phyloP scores from a whole-genome alignment of 1,140 invertebrate species.

The Caenorhabditis latens region DNA sequence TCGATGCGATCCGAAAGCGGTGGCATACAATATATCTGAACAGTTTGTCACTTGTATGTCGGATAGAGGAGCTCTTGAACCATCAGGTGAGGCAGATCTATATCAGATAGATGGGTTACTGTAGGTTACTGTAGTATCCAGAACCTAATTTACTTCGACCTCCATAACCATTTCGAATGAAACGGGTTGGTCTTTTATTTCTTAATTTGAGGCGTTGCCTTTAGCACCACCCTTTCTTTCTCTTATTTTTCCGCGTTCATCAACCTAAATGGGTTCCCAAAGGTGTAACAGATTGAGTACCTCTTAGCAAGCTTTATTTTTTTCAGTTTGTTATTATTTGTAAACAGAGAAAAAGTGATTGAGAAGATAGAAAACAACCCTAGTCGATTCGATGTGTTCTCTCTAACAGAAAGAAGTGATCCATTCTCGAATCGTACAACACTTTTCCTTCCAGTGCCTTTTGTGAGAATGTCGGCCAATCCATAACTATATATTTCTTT shows the following conservation, averaged over 20 bases:
- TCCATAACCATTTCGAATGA: not conserved
- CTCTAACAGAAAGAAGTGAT: conserved; percentile 7
- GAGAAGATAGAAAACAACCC: conserved; percentile 16
- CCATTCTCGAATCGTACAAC: conserved; percentile 48
- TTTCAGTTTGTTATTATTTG: conserved; percentile 10
- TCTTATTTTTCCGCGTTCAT: not conserved
- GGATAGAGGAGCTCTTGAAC: conserved; percentile 60
- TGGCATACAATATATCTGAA: conserved; percentile 64
- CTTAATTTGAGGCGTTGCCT: conserved; percentile 50
- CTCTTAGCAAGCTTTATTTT: not conserved
- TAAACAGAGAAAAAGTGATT: conserved; percentile 13
- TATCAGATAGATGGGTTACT: not conserved
- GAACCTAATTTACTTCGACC: too few relatives aligned
- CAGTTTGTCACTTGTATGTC: conserved; percentile 59
- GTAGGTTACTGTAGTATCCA: too few relatives aligned
- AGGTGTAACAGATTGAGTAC: conserved; percentile 1
- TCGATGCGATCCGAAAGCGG: conserved; percentile 57
- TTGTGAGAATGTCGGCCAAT: conserved; percentile 6
- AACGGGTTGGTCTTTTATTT: not conserved
- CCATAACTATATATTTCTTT: conserved; percentile 35
- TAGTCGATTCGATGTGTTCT: not conserved
- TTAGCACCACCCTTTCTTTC: not conserved
- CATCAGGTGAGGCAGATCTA: conserved; percentile 45
- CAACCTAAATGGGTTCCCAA: not conserved
- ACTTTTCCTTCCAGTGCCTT: conserved; percentile 6